Conservation (phyloP, 1,140 invertebrate species). For the Brachionus paranguensis region DNA sequence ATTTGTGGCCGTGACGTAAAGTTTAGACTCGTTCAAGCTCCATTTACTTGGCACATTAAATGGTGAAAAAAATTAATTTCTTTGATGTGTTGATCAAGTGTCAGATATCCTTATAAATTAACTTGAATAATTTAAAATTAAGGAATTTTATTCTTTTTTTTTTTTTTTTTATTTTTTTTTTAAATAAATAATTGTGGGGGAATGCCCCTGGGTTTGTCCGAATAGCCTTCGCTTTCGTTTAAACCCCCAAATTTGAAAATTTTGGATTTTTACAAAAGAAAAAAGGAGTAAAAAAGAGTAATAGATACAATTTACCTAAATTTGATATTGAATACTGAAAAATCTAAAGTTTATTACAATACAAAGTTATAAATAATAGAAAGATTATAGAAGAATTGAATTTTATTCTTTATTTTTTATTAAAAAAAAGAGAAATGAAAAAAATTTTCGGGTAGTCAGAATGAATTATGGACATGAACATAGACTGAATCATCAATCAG, state of each 20-base stretch:
- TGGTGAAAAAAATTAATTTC: background rate
- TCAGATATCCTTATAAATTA: background rate
- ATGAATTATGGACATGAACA: background rate
- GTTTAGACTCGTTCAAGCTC: background rate
- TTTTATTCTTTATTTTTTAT: background rate
- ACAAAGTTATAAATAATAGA: no score
- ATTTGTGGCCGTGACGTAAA: background rate
- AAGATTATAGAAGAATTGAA: no score
- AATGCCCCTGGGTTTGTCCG: no score
- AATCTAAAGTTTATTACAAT: no score
- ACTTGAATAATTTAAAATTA: background rate
- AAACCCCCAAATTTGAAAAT: no score
- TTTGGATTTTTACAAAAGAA: no score
- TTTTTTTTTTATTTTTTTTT: no score
- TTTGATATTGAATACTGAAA: no score
- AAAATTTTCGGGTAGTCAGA: background rate
- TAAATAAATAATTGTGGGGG: no score
- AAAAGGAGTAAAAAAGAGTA: no score
- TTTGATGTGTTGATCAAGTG: background rate
- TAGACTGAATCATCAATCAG: background rate
- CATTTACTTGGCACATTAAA: background rate
- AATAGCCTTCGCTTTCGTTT: no score
- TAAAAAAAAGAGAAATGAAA: background rate
- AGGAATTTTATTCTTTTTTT: background rate
- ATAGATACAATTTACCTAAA: no score